Evolutionary conservation across 2,888 invertebrate species (phyloP).

Genomic region (Pachycephus smyrnensis): DNA sequence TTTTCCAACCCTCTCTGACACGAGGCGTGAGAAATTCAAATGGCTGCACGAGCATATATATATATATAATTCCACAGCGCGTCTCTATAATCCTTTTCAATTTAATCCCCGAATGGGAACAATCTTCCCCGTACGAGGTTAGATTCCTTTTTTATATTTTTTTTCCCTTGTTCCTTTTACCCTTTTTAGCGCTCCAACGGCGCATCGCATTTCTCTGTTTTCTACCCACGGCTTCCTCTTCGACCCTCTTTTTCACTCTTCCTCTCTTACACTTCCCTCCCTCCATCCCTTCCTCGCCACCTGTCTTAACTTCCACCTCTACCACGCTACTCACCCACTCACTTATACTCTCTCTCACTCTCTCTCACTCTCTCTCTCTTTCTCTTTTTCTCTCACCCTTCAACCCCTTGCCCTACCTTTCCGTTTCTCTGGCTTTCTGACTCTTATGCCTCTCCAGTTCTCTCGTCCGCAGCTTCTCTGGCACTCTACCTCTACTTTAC

Average conservation of each 20-base stretch:
- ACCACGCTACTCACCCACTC: constrained; percentile 16
- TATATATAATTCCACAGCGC: constrained; percentile 18
- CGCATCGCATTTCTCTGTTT: constrained; percentile 23
- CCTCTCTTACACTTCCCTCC: constrained; percentile 1
- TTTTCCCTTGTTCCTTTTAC: neutral
- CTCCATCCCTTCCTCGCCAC: no score
- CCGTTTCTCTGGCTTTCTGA: constrained; percentile 8
- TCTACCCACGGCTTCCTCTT: constrained; percentile 2
- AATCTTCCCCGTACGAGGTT: constrained; percentile 54
- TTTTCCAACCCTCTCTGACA: no score
- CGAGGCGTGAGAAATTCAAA: no score
- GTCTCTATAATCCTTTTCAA: constrained; percentile 55
- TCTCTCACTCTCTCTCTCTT: neutral
- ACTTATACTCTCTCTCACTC: neutral
- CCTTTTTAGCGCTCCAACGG: no score
- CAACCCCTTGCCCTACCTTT: neutral
- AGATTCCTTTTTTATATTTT: constrained; percentile 34
- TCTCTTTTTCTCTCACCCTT: no score
- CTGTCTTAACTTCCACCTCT: constrained; percentile 5
- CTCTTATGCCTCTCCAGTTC: neutral
- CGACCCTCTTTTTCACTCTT: constrained; percentile 14
- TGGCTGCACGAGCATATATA: no score
- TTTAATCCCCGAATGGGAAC: constrained; percentile 58
- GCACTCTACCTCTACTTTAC: neutral
- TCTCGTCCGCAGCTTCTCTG: neutral